Evolutionary conservation across 2,888 invertebrate genomes (phyloP).

Genomic region (Protodeltote pygarga): DNA sequence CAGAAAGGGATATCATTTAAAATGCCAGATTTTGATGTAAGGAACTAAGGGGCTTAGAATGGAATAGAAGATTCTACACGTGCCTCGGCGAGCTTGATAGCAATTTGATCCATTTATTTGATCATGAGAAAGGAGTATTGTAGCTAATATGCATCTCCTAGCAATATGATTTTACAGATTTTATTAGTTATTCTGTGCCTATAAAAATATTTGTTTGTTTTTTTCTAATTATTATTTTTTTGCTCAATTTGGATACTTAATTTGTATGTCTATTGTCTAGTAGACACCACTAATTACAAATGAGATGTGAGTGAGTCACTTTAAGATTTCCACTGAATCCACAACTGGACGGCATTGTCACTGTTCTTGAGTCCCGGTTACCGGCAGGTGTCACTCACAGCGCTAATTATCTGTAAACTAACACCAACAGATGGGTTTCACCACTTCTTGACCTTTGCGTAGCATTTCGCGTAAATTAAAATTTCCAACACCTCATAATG

Average conservation of each 20-base stretch:
- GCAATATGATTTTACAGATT: too few relatives aligned
- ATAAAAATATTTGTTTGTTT: too few relatives aligned
- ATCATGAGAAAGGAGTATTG: too few relatives aligned
- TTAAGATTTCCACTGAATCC: slow-evolving; percentile 26
- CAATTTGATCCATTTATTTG: slow-evolving; percentile 8
- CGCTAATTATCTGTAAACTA: slow-evolving; percentile 74
- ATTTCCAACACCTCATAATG: slow-evolving; percentile 48
- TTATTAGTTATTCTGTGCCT: too few relatives aligned
- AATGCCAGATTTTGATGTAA: slow-evolving; percentile 12
- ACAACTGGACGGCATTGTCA: slow-evolving; percentile 51
- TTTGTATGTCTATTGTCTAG: too few relatives aligned
- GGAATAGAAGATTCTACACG: slow-evolving; percentile 5
- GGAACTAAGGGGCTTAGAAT: slow-evolving; percentile 21
- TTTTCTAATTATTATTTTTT: too few relatives aligned
- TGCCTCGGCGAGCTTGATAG: slow-evolving; percentile 1
- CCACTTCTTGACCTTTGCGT: slow-evolving; percentile 61
- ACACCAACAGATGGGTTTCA: slow-evolving; percentile 67
- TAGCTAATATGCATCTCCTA: too few relatives aligned
- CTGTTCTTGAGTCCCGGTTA: slow-evolving; percentile 53
- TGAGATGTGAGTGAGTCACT: slow-evolving; percentile 26
- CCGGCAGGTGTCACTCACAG: slow-evolving; percentile 69
- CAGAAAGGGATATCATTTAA: slow-evolving; percentile 35
- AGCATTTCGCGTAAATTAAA: slow-evolving; percentile 58
- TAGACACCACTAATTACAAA: background rate
- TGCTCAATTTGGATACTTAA: too few relatives aligned